Base-by-base conservation (phyloP, 2,888 invertebrate genomes). In the Lycocerus yunnanus region DNA sequence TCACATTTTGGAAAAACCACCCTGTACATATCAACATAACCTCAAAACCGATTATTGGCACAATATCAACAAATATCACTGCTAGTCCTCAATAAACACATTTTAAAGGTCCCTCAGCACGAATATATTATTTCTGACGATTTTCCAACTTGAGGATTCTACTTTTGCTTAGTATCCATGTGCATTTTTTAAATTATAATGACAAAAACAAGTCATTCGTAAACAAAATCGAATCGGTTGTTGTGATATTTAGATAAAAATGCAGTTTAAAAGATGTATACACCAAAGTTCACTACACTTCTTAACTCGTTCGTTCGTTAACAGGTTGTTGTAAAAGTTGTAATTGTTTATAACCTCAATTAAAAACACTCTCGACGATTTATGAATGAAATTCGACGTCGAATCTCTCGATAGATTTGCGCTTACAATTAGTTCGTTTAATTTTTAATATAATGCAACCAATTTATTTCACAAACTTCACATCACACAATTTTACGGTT, bases 251-350 rank as follows among this genome's bases (percentile, higher is more conserved):
- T 6, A 61, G 18, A 15, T 66, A 18, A 21, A 66, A 66, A 13
- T 66, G 15, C 24, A 27, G 10, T 24, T 21, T 21, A 18, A 16
- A 58, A 68, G 79, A 82, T 80, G 83, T 84, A 83, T 83, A 85
- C 84, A 84, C 77, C 78, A 78, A 82, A 83, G 84, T 84, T 84
- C 84, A 84, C 79, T 82, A 83, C 78, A 83, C 85, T 83, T 78
- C 80, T 83, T 84, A 85, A 84, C 84, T 63, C 61, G 61, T 63
- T 63, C 18, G 61, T 63, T 63, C 61, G 61, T 63, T 63, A 63
- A 85, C 85, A 85, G 84, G 85, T 85, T 84, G 84, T 84, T 84
- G 81, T 78, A 72, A 69, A 73, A 73, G 69, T 66, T 72, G 70
- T 68, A 69, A 71, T 73, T 69, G 71, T 76, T 77, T 73, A 72